Evolutionary conservation across 1,140 invertebrate species (phyloP).

Genomic region (Orussus abietinus): DNA sequence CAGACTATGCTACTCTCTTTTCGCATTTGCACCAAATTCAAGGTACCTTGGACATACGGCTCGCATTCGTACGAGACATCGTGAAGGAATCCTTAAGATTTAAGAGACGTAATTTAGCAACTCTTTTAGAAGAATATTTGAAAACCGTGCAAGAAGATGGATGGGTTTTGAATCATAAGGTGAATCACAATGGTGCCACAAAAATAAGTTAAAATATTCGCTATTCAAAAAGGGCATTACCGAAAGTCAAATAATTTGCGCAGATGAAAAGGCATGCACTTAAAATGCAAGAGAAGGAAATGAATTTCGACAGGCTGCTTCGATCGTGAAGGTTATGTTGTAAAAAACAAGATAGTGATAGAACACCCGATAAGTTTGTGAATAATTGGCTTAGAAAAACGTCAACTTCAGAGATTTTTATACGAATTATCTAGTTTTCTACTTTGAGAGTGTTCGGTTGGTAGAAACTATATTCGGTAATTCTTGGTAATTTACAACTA

Average conservation of each 20-base stretch:
- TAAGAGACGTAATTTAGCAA: constrained; percentile 71
- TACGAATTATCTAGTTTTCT: not conserved
- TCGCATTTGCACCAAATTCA: constrained; percentile 67
- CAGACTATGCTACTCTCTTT: constrained; percentile 71
- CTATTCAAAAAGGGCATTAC: constrained; percentile 9
- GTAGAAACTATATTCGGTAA: constrained; percentile 18
- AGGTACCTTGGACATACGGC: constrained; percentile 66
- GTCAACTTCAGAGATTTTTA: constrained; percentile 7
- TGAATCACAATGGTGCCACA: constrained; percentile 47
- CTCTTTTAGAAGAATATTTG: constrained; percentile 53
- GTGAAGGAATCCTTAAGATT: constrained; percentile 77
- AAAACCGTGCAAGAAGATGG: constrained; percentile 44
- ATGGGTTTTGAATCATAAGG: constrained; percentile 42
- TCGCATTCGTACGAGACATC: constrained; percentile 68
- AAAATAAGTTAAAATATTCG: constrained; percentile 42
- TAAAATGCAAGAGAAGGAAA: not conserved
- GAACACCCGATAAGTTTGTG: no score
- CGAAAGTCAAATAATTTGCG: not conserved
- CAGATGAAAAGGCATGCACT: constrained; percentile 1
- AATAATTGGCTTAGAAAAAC: no score
- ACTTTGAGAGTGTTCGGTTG: constrained; percentile 18
- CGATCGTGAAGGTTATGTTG: no score
- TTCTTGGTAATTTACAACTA: not conserved
- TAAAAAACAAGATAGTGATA: no score
- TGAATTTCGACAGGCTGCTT: no score